These are phyloP conservation scores for Chloropsis hardwickii DNA, from an alignment of 2,113 vertebrate species.

Conservation along the genomic window DNA sequence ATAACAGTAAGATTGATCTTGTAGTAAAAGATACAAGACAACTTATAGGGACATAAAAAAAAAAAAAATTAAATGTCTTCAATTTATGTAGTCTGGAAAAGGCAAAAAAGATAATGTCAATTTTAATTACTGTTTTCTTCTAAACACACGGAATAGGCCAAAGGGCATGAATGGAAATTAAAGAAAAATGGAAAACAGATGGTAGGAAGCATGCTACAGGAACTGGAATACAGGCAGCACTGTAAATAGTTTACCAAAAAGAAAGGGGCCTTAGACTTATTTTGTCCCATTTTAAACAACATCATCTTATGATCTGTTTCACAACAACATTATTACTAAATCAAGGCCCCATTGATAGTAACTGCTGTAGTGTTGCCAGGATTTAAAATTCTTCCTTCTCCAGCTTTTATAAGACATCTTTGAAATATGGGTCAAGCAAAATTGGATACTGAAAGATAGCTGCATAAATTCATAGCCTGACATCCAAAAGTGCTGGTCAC, in stretches of 20 bases:
- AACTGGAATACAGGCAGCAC: conserved; percentile 54
- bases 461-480: background rate
- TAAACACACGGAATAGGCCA: conserved; percentile 62
- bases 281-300: conserved; percentile 13
- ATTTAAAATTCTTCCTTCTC: background rate
- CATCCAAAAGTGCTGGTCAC: conserved; percentile 9
- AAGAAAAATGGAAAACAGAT: conserved; percentile 79
- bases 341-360: background rate
- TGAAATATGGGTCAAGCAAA: conserved; percentile 12
- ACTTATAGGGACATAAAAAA: background rate
- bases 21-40: background rate
- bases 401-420: background rate
- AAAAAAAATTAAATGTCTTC: background rate
- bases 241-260: conserved; percentile 49
- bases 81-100: conserved; percentile 45
- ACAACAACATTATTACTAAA: conserved; percentile 15
- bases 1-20: background rate
- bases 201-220: conserved; percentile 60
- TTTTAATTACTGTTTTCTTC: conserved; percentile 72
- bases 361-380: background rate
- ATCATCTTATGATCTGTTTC: conserved; percentile 29
- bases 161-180: conserved; percentile 74
- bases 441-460: conserved; percentile 23
- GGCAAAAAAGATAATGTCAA: conserved; percentile 68
- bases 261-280: conserved; percentile 11